Evolutionary conservation across 1,140 invertebrate genomes (phyloP).

Genomic region (Trichomalopsis sarcophagae): DNA sequence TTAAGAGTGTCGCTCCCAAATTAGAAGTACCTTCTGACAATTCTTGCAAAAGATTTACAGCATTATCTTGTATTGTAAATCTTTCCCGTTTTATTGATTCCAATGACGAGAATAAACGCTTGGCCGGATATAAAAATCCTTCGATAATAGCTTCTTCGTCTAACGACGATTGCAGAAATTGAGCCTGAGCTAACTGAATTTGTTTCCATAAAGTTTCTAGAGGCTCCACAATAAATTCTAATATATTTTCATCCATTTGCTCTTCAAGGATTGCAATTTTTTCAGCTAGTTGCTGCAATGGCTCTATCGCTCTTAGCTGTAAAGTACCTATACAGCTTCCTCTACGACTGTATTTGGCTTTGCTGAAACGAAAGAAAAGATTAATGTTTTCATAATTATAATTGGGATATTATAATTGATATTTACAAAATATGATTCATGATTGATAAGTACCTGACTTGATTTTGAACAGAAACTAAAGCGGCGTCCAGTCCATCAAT

Average conservation of each 20-base stretch:
- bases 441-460: conserved; percentile 54
- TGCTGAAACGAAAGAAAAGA: conserved; percentile 49
- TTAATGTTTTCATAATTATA: neutral
- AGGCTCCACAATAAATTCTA: conserved; percentile 60
- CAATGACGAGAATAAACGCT: conserved; percentile 63
- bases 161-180: conserved; percentile 60
- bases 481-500: conserved; percentile 55
- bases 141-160: conserved; percentile 69
- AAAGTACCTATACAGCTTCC: conserved; percentile 56
- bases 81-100: conserved; percentile 52
- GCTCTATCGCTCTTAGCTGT: conserved; percentile 54
- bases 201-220: conserved; percentile 67
- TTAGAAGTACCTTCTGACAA: conserved; percentile 59
- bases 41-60: conserved; percentile 54
- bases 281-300: conserved; percentile 59
- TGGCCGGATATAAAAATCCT: conserved; percentile 68
- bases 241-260: conserved; percentile 54
- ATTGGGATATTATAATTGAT: neutral
- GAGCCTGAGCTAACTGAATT: conserved; percentile 60
- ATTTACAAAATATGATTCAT: neutral
- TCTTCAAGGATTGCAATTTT: conserved; percentile 59
- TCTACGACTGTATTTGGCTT: conserved; percentile 59
- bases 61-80: conserved; percentile 19
- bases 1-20: conserved; percentile 56
- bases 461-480: conserved; percentile 56